Evolutionary conservation across 2,797 vertebrate species (phyloP), one percentile per base, ranked within the genome.

Genomic region (Macrochelys suwanniensis): DNA sequence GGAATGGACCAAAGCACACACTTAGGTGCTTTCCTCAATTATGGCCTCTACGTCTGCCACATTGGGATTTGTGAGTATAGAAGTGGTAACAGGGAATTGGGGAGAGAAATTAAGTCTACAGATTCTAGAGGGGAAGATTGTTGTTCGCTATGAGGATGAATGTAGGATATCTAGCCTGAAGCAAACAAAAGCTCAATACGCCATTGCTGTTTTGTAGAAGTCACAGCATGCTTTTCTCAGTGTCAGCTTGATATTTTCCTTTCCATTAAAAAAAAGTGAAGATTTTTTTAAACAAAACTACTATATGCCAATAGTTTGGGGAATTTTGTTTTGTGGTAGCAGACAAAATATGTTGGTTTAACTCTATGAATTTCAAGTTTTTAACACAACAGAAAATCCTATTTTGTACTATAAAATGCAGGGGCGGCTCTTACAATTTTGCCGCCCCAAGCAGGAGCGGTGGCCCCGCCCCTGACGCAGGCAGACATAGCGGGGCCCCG

Each of bases 31-130:
- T 31, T 80, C 33, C 68, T 93, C 47, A 84, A 80, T 28, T 80
- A 91, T 10, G 25, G 7, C 2, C 2, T 28, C 47, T 19, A 33
- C 5, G 56, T 26, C 4, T 0, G 0, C 45, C 42, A 51, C 3
- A 10, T 5, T 47, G 54, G 23, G 53, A 1, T 25, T 50, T 4
- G 0, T 74, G 42, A 82, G 33, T 37, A 6, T 71, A 42, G 2
- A 0, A 4, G 42, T 25, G 65, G 37, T 4, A 7, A 47, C 13
- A 76, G 25, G 3, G 54, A 74, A 17, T 13, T 56, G 45, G 21
- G 45, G 21, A 49, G 16, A 77, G 4, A 12, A 49, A 51, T 71
- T 42, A 71, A 0, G 50, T 42, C 71, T 61, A 2, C 9, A 54
- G 28, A 74, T 0, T 78, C n/a, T 57, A 25, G 21, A 49, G 84